Base-by-base conservation (phyloP, 2,888 invertebrate species). In the Cataglyphis livida region DNA sequence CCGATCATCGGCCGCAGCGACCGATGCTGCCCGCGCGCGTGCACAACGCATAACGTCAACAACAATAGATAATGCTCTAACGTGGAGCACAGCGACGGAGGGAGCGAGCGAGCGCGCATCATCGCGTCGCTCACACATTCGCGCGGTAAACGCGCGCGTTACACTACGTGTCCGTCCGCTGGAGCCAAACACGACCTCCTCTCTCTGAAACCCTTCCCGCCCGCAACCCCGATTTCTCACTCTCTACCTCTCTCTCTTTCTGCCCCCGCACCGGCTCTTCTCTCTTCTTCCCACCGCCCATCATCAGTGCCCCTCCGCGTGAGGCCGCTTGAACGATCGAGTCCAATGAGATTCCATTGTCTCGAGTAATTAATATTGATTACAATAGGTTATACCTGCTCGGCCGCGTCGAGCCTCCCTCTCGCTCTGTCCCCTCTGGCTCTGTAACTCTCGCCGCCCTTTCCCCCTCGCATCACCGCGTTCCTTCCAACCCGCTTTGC, bases 281-380 rank as follows among this genome's bases (percentile, higher is more conserved):
- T 54, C 76, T 54, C 79, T 71, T 79, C 79, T 73, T 74, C 65
- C 83, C 71, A 61, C 28, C 41, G 78, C 21, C 62, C 70, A 59
- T 71, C 78, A 70, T 70, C 73, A 82, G 62, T 78, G 79, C 82
- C 79, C 79, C 84, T 74, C 86, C 86, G 88, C 85, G 89, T 87
- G 89, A 91, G 91, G 90, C 89, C 92, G 92, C 91, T 91, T 93
- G 91, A 93, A 93, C 94, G 94, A 94, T 94, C 94, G 93, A 94
- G 92, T 94, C 93, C 94, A 94, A 94, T 94, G 94, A 94, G 94
- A 94, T 94, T 94, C 94, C 93, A 95, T 95, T 95, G 94, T 95
- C 94, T 93, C 93, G 93, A 93, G 94, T 95, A 94, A 95, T 95
- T 95, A 95, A 95, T 95, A 94, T 94, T 94, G 94, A 94, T 94